Evolutionary conservation across 2,113 vertebrate genomes (phyloP).

Genomic region (Phocoena sinus): DNA sequence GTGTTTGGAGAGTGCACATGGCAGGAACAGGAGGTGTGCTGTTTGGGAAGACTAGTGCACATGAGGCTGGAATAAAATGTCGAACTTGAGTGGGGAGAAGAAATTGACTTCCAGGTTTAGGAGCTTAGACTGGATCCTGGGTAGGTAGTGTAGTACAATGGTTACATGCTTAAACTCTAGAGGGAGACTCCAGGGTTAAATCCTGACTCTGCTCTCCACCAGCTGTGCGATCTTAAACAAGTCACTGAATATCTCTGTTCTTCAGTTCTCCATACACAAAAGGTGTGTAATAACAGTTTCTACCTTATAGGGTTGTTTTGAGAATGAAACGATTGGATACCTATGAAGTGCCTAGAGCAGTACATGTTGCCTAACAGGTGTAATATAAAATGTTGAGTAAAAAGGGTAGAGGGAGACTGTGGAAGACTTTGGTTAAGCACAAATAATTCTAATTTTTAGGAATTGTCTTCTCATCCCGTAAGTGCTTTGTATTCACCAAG

Average conservation of each 20-base stretch:
- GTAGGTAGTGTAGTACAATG: background rate
- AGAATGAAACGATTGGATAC: background rate
- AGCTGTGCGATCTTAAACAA: background rate
- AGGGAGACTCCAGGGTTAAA: background rate
- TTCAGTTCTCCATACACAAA: background rate
- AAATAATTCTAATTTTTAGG: background rate
- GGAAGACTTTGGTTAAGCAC: background rate
- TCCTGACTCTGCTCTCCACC: background rate
- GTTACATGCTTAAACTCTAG: background rate
- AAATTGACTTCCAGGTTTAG: background rate
- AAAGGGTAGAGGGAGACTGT: background rate
- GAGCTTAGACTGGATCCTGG: background rate
- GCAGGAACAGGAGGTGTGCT: background rate
- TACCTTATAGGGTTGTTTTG: background rate
- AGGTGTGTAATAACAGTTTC: background rate
- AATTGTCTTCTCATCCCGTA: background rate
- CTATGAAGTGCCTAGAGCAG: background rate
- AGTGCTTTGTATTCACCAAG: background rate
- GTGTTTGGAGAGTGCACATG: background rate
- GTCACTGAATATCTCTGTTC: background rate
- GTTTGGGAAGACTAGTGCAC: background rate
- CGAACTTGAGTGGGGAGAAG: background rate
- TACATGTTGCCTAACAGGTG: background rate
- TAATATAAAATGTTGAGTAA: background rate
- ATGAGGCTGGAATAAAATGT: background rate